Evolutionary conservation across 2,888 invertebrate species (phyloP).

Genomic region (Resseliella maxima): DNA sequence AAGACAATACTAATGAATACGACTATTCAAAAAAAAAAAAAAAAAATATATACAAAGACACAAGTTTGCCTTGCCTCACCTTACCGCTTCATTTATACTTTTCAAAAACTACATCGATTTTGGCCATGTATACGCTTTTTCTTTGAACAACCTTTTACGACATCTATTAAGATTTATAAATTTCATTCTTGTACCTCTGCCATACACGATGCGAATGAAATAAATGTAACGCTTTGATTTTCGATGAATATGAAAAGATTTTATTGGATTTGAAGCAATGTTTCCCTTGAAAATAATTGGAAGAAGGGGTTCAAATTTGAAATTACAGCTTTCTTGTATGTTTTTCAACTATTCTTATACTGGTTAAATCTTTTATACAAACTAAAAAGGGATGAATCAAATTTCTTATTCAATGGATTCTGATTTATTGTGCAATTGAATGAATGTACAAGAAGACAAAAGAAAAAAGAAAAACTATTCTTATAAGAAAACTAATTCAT

Average conservation of each 20-base stretch:
- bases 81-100: not conserved
- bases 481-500: not conserved
- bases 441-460: too few relatives aligned
- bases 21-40: not conserved
- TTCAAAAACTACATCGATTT: slow-evolving; percentile 26
- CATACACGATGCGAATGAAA: not conserved
- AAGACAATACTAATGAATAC: slow-evolving; percentile 6
- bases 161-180: slow-evolving; percentile 55
- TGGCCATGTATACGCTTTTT: not conserved
- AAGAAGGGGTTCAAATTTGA: not conserved
- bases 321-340: too few relatives aligned
- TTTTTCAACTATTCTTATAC: too few relatives aligned
- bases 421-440: too few relatives aligned
- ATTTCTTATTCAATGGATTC: too few relatives aligned
- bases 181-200: not conserved
- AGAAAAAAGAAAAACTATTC: too few relatives aligned
- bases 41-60: slow-evolving; percentile 17
- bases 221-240: not conserved
- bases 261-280: not conserved
- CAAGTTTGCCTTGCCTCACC: not conserved
- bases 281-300: not conserved
- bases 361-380: too few relatives aligned
- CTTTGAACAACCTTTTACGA: slow-evolving; percentile 47
- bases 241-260: not conserved
- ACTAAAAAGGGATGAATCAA: too few relatives aligned